These are phyloP conservation scores for Sminthurinus aureus DNA, from an alignment of 2,888 invertebrate species.

Conservation along the genomic window DNA sequence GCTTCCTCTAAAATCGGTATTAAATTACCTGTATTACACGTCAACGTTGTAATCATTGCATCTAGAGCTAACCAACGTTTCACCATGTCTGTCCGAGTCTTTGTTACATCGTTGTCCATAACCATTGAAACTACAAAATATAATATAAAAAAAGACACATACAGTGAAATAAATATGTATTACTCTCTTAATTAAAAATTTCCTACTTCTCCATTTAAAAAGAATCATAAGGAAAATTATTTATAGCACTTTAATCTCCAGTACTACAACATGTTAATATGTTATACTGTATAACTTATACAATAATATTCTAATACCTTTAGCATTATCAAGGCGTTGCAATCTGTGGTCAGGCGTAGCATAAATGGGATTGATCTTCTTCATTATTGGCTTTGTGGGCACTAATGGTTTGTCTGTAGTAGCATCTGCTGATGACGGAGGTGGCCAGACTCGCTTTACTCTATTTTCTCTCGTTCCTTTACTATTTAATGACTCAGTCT, in stretches of 20 bases:
- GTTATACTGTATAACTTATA: not conserved
- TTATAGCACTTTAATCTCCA: not conserved
- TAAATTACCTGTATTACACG: constrained; percentile 59
- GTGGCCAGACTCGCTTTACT: constrained; percentile 67
- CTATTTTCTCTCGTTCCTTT: constrained; percentile 51
- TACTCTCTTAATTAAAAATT: no score
- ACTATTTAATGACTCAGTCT: constrained; percentile 54
- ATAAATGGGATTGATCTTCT: constrained; percentile 72
- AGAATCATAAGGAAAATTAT: not conserved
- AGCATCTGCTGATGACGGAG: constrained; percentile 63
- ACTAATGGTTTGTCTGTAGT: constrained; percentile 73
- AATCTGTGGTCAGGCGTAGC: constrained; percentile 72
- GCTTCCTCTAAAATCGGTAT: constrained; percentile 60
- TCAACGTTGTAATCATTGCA: constrained; percentile 60
- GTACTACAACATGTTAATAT: not conserved
- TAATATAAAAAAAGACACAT: constrained; percentile 6
- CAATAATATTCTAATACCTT: constrained; percentile 44
- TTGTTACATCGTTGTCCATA: constrained; percentile 43
- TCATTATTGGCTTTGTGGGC: constrained; percentile 73
- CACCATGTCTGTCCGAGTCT: constrained; percentile 58
- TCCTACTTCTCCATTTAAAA: no score
- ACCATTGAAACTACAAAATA: constrained; percentile 44
- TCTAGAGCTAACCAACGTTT: constrained; percentile 60
- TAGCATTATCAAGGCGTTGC: constrained; percentile 57
- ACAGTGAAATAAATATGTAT: not conserved